Conservation (phyloP, 1,140 invertebrate species). For the Drosophila eugracilis region DNA sequence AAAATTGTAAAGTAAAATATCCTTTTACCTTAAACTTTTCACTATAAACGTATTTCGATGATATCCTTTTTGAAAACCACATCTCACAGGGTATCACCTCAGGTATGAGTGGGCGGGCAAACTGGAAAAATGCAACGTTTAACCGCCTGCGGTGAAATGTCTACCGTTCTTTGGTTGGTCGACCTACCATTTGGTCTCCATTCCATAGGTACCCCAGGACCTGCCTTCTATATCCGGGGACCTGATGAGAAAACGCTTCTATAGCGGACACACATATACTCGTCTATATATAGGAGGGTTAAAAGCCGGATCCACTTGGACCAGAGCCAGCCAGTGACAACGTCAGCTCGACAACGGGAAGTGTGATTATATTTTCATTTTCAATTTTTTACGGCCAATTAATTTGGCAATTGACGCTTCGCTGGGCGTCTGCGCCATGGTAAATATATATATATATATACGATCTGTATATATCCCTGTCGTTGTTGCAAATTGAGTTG, state of each 20-base stretch:
- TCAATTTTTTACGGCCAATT: constrained; percentile 84
- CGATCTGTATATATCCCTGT: not conserved
- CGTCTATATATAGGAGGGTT: too few species aligned
- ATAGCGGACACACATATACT: constrained; percentile 6
- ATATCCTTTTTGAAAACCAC: not conserved
- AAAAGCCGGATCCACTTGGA: constrained; percentile 53
- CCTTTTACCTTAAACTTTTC: too few species aligned
- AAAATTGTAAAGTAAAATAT: too few species aligned
- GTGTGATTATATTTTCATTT: constrained; percentile 84
- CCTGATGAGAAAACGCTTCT: constrained; percentile 67
- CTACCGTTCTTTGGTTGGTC: constrained; percentile 66
- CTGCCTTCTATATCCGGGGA: constrained; percentile 19
- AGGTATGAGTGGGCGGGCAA: constrained; percentile 13
- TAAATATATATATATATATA: constrained; percentile 44
- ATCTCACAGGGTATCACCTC: constrained; percentile 30
- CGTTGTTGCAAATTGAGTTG: constrained; percentile 73
- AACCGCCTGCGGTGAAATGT: constrained; percentile 70
- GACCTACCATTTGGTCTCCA: not conserved
- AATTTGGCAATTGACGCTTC: constrained; percentile 83
- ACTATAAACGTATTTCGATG: not conserved
- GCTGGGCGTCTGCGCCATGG: constrained; percentile 69
- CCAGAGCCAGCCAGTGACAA: constrained; percentile 53
- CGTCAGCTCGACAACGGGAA: constrained; percentile 68
- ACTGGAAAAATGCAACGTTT: constrained; percentile 73
- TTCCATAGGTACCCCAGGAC: not conserved